Evolutionary conservation across 2,113 vertebrate species (phyloP).

Genomic region (Myxocyprinus asiaticus): DNA sequence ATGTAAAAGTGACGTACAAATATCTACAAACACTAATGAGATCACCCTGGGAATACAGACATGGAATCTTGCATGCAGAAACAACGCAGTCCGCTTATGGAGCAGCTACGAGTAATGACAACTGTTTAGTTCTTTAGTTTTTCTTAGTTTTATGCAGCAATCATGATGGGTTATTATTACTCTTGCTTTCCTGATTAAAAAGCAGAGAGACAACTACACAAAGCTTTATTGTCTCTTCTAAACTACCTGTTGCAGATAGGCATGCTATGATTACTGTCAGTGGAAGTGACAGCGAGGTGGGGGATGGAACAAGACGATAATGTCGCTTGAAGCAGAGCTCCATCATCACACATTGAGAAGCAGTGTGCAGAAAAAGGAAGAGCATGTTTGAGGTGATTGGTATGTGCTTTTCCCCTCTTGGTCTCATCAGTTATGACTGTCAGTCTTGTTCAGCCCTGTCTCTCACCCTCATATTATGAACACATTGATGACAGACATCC

Average conservation of each 20-base stretch:
- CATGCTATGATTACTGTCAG: slow-evolving; percentile 14
- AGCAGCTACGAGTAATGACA: background rate
- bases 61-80: background rate
- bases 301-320: background rate
- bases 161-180: background rate
- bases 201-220: background rate
- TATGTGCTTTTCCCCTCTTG: slow-evolving; percentile 20
- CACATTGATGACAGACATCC: slow-evolving; percentile 3
- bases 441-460: slow-evolving; percentile 24
- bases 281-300: background rate
- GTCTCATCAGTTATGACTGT: slow-evolving; percentile 20
- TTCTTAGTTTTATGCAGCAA: background rate
- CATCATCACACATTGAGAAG: slow-evolving; percentile 36
- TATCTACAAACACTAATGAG: no score
- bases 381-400: background rate
- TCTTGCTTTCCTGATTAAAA: background rate
- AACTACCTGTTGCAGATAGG: slow-evolving; percentile 6
- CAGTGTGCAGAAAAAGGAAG: slow-evolving; percentile 10
- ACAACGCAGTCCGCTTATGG: background rate
- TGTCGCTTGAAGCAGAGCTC: slow-evolving; percentile 18
- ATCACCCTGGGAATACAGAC: no score
- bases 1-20: no score
- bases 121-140: no score
- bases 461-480: slow-evolving; percentile 1
- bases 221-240: slow-evolving; percentile 1